Conservation (phyloP, 2,797 vertebrate species). For the Spondyliosoma cantharus region DNA sequence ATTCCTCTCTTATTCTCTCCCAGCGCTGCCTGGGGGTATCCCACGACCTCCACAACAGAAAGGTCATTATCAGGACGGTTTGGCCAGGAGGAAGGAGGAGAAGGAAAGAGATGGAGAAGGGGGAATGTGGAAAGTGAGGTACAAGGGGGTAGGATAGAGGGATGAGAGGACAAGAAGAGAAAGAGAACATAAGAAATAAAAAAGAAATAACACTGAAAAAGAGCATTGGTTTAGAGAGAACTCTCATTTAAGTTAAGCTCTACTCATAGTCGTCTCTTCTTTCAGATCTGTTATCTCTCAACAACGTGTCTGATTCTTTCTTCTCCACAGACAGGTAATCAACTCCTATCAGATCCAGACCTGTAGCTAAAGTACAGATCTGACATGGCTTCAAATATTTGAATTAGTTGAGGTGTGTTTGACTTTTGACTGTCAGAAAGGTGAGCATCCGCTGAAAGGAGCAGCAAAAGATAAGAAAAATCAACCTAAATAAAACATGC, state of each 20-base stretch:
- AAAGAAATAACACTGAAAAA: constrained; percentile 27
- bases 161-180: neutral
- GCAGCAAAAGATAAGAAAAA: constrained; percentile 38
- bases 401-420: constrained; percentile 47
- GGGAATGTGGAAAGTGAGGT: neutral
- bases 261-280: constrained; percentile 42
- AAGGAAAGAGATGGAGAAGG: constrained; percentile 6
- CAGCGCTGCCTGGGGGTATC: constrained; percentile 60
- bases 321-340: constrained; percentile 67
- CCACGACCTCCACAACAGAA: constrained; percentile 57
- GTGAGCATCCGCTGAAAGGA: constrained; percentile 36
- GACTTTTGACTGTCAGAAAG: constrained; percentile 46
- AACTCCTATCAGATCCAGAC: constrained; percentile 62
- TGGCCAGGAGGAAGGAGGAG: constrained; percentile 14
- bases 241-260: constrained; percentile 33
- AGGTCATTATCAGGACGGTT: constrained; percentile 60
- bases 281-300: constrained; percentile 57
- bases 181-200: constrained; percentile 12
- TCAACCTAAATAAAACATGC: constrained; percentile 26
- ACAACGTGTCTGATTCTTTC: constrained; percentile 49
- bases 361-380: constrained; percentile 48
- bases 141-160: neutral
- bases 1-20: constrained; percentile 62
- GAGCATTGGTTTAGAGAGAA: constrained; percentile 35
- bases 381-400: constrained; percentile 55